Conservation (phyloP, 1,140 invertebrate genomes). For the Zelostemma sp. region DNA sequence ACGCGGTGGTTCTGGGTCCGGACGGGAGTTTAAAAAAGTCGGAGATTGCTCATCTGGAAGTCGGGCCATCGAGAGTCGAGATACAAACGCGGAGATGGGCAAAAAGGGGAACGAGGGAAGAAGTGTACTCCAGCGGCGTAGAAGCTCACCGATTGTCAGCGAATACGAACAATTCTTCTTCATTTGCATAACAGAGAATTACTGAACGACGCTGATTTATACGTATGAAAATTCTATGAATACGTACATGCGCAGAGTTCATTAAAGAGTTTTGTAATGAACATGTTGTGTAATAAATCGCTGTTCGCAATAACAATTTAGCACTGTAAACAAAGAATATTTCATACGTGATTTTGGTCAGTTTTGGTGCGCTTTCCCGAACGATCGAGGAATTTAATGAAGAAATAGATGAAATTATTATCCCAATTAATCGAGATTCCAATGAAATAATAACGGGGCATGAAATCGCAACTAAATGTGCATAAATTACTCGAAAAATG, state of each 20-base stretch:
- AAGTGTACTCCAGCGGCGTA: constrained; percentile 30
- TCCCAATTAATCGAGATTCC: too few species aligned
- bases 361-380: too few species aligned
- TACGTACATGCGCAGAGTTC: not conserved
- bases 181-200: constrained; percentile 31
- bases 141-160: constrained; percentile 30
- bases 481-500: too few species aligned
- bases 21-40: constrained; percentile 29
- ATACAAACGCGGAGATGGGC: constrained; percentile 57
- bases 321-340: not conserved
- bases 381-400: too few species aligned
- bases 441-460: too few species aligned
- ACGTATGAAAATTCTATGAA: not conserved
- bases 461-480: too few species aligned
- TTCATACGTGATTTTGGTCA: not conserved
- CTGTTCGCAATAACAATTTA: not conserved
- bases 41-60: constrained; percentile 50
- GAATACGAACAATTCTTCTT: constrained; percentile 24
- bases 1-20: not conserved
- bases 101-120: constrained; percentile 43
- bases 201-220: constrained; percentile 19
- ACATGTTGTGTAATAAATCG: not conserved
- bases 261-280: not conserved
- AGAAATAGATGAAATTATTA: too few species aligned
- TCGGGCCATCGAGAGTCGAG: constrained; percentile 50